Evolutionary conservation across 2,113 vertebrate species (phyloP).

Genomic region (Andinoacara biseriatus): DNA sequence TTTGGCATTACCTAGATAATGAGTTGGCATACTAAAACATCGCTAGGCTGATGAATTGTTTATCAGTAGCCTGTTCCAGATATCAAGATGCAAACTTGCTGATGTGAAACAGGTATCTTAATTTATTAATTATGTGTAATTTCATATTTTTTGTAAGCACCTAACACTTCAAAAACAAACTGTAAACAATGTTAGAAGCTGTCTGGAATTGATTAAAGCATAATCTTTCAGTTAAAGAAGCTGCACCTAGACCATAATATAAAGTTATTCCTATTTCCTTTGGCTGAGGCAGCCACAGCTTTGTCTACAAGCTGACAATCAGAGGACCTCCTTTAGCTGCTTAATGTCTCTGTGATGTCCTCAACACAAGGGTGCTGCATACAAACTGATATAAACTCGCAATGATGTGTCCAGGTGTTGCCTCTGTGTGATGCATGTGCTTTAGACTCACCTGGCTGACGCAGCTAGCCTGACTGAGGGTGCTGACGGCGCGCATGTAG

Average conservation of each 20-base stretch:
- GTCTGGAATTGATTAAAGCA: background rate
- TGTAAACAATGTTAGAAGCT: background rate
- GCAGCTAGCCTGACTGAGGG: slow-evolving; percentile 99
- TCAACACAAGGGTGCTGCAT: background rate
- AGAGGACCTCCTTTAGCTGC: slow-evolving; percentile 24
- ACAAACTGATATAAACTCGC: background rate
- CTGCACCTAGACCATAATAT: background rate
- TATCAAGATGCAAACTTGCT: background rate
- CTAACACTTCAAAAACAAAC: background rate
- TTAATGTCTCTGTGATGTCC: background rate
- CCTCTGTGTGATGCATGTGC: slow-evolving; percentile 28
- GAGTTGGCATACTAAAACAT: slow-evolving; percentile 3
- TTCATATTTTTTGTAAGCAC: background rate
- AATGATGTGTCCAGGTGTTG: slow-evolving; percentile 15
- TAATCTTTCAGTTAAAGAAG: background rate
- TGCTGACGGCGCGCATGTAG: slow-evolving; percentile 99
- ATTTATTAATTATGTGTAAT: slow-evolving; percentile 7
- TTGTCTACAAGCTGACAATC: slow-evolving; percentile 8
- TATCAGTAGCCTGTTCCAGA: slow-evolving; percentile 10
- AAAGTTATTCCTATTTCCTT: background rate
- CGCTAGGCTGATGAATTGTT: background rate
- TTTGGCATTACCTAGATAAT: background rate
- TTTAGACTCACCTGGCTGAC: slow-evolving; percentile 94
- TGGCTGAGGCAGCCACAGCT: background rate
- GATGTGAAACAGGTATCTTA: background rate